Conservation (phyloP, 2,888 invertebrate species). For the Megastigmus dorsalis region DNA sequence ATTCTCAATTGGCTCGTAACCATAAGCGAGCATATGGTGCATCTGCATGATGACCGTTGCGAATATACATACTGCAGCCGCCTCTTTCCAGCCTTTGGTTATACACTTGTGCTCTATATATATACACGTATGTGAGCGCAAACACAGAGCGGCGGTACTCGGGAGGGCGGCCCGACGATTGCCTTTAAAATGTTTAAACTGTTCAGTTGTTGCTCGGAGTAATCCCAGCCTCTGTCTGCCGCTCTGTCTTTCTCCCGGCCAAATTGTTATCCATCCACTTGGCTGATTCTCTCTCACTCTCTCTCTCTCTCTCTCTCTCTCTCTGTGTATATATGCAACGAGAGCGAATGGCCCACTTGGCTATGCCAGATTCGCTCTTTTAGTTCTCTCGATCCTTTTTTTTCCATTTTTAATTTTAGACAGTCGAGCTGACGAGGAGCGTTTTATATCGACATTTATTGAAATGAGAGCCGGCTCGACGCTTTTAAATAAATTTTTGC, state of each 20-base stretch:
- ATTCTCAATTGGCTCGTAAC: constrained; percentile 54
- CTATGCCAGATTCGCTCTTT: too few species aligned
- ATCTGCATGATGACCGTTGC: constrained; percentile 28
- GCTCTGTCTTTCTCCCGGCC: not conserved
- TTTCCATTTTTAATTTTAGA: not conserved
- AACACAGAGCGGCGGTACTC: not conserved
- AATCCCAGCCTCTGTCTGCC: constrained; percentile 32
- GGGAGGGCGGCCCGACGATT: too few species aligned
- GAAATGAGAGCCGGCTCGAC: not conserved
- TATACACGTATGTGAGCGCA: constrained; percentile 3
- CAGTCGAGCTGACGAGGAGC: not conserved
- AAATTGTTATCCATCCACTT: constrained; percentile 53
- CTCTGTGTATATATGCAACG: not conserved
- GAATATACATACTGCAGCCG: not conserved
- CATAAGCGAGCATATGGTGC: constrained; percentile 53
- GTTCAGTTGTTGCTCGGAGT: constrained; percentile 34
- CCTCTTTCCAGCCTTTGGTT: not conserved
- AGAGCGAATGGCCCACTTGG: not conserved
- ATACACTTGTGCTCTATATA: too few species aligned
- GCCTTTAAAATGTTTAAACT: constrained; percentile 52
- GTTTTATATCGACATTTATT: not conserved
- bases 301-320: not conserved
- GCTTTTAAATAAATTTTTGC: constrained; percentile 16
- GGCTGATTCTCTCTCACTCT: not conserved
- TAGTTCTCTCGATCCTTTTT: too few species aligned